Evolutionary conservation across 2,113 vertebrate genomes (phyloP).

Genomic region (Cynopterus brachyotis): DNA sequence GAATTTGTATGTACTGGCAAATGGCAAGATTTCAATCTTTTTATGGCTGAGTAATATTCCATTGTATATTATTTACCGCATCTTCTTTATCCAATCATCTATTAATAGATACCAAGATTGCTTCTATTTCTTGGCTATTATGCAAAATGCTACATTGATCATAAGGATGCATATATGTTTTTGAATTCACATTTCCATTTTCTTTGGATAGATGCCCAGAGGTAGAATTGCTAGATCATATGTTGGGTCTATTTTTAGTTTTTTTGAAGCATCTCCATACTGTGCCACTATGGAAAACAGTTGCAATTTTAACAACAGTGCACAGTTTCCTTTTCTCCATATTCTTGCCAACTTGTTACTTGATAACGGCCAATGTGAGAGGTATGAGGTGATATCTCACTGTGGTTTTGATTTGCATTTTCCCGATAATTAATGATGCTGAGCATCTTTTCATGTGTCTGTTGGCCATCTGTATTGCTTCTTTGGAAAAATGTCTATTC

Average conservation of each 20-base stretch:
- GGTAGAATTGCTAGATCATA: neutral
- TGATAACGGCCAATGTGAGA: neutral
- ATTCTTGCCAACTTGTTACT: neutral
- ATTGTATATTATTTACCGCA: neutral
- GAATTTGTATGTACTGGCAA: neutral
- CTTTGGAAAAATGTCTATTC: neutral
- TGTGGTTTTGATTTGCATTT: neutral
- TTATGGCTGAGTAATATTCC: neutral
- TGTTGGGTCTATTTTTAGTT: neutral
- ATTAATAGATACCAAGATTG: neutral
- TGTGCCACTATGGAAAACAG: neutral
- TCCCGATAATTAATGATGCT: neutral
- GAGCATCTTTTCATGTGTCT: neutral
- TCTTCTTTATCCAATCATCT: neutral
- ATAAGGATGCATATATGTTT: neutral
- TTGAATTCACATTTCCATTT: neutral
- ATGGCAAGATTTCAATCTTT: neutral
- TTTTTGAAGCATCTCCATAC: neutral
- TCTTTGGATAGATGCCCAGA: neutral
- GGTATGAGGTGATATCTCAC: no score
- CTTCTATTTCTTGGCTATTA: neutral
- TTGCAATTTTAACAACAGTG: neutral
- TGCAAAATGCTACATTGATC: neutral
- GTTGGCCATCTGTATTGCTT: neutral
- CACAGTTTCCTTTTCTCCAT: neutral